A percentile compares a stretch with the other conserved stretches of the same genome.
phyloP scores from a whole-genome alignment of 2,888 invertebrate genomes.

The Mythimna impura region DNA sequence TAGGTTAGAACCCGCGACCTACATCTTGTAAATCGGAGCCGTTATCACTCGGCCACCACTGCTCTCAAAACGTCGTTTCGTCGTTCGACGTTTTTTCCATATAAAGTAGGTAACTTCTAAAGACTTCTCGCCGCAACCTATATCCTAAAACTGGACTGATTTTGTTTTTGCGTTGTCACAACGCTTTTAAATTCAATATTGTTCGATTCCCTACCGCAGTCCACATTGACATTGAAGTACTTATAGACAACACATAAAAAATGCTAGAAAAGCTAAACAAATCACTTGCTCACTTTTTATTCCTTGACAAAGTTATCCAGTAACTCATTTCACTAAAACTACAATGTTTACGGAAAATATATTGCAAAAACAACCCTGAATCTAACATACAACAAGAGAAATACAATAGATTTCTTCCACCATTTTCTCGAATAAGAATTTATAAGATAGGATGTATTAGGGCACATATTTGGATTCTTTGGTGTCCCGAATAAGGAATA shows the following conservation, averaged over 20 bases:
- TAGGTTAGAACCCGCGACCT: too few relatives aligned
- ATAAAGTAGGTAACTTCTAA: too few relatives aligned
- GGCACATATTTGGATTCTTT: slow-evolving; percentile 49
- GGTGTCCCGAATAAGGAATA: slow-evolving; percentile 41
- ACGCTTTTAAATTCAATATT: too few relatives aligned
- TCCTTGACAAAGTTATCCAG: slow-evolving; percentile 26
- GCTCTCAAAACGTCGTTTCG: too few relatives aligned
- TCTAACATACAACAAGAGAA: slow-evolving; percentile 43
- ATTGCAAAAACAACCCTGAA: slow-evolving; percentile 44
- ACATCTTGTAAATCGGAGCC: too few relatives aligned
- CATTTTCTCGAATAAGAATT: slow-evolving; percentile 50
- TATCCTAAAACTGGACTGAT: too few relatives aligned
- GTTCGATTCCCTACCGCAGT: too few relatives aligned
- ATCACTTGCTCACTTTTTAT: slow-evolving; percentile 5
- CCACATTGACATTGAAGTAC: too few relatives aligned
- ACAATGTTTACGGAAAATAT: slow-evolving; percentile 46
- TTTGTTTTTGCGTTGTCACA: too few relatives aligned
- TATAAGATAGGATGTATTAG: slow-evolving; percentile 47
- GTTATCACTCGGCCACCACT: too few relatives aligned
- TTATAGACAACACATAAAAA: background rate
- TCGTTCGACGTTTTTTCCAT: too few relatives aligned
- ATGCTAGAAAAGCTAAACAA: background rate
- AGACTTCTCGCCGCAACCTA: too few relatives aligned
- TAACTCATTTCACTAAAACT: slow-evolving; percentile 46
- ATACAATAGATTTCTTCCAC: slow-evolving; percentile 52